Base-by-base conservation (phyloP, 2,113 vertebrate species). In the Hystrix brachyura region DNA sequence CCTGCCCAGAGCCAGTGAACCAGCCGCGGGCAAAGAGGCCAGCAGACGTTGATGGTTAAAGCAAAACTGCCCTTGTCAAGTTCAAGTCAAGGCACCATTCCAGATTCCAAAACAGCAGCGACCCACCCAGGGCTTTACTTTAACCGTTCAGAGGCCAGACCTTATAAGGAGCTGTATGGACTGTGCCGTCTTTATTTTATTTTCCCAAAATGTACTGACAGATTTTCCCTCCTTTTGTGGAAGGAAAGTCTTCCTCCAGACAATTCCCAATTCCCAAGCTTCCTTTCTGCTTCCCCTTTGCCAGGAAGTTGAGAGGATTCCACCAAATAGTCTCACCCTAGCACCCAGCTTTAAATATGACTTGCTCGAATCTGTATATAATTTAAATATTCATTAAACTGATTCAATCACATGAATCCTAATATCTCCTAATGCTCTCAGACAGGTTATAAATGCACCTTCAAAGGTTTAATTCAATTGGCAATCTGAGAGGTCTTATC, bases 301-400 rank as follows among this genome's bases (percentile, higher is more conserved):
- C 94, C 59, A 38, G 84, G 87, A 97, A 2, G 8, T 48, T 74
- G 85, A 78, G 67, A 96, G 72, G 93, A 90, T 94, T 91, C 92
- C 80, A 46, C 97, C 94, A 60, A 97, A 95, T 32, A 94, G 96
- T 93, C 97, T 90, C 90, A 21, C 38, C 84, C 60, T 69, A 97
- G 94, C 95, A 51, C 34, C 43, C 48, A 94, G 98, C 96, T 98
- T 98, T 96, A 97, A 98, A 95, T 93, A 32, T 83, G 97, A 98
- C 98, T 98, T 98, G 98, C 93, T 98, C 97, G 98, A 98, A 99
- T 98, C 98, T 98, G 98, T 91, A 91, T 98, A 79, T 98, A 98
- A 99, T 98, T 98, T 98, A 98, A 98, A 98, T 98, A 98, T 98
- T 98, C 98, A 98, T 98, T 98, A 98, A 97, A 97, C 76, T 76